phyloP scores from a whole-genome alignment of 2,113 vertebrate genomes.

The Setophaga petechia region DNA sequence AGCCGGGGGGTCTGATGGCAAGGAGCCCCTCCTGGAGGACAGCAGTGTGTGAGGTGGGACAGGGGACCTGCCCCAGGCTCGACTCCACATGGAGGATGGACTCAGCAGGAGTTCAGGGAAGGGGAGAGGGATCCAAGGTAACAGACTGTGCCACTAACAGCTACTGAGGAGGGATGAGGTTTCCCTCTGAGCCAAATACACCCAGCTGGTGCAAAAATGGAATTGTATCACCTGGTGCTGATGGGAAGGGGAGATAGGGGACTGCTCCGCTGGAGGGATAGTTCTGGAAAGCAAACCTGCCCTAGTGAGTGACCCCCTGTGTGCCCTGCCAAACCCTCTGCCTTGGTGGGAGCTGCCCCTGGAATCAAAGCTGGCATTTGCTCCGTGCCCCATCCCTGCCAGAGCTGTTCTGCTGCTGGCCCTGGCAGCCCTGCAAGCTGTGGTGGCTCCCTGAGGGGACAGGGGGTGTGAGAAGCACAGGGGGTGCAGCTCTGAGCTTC shows the following conservation, averaged over 20 bases:
- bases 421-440: neutral
- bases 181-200: conserved; percentile 36
- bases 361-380: neutral
- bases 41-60: conserved; percentile 83
- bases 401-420: neutral
- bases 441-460: neutral
- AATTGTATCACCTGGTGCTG: neutral
- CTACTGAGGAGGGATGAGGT: neutral
- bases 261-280: neutral
- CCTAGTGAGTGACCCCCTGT: neutral
- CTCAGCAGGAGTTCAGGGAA: neutral
- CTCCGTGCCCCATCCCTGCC: neutral
- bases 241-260: neutral
- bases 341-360: neutral
- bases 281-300: neutral
- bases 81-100: neutral
- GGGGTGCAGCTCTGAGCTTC: neutral
- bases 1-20: conserved; percentile 81
- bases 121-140: neutral
- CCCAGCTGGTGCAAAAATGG: conserved; percentile 11
- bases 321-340: conserved; percentile 17
- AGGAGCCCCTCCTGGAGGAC: conserved; percentile 90
- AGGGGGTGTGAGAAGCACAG: neutral
- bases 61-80: neutral
- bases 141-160: neutral